Conservation (phyloP, 2,797 vertebrate species). For the Emydoidea blandingii region DNA sequence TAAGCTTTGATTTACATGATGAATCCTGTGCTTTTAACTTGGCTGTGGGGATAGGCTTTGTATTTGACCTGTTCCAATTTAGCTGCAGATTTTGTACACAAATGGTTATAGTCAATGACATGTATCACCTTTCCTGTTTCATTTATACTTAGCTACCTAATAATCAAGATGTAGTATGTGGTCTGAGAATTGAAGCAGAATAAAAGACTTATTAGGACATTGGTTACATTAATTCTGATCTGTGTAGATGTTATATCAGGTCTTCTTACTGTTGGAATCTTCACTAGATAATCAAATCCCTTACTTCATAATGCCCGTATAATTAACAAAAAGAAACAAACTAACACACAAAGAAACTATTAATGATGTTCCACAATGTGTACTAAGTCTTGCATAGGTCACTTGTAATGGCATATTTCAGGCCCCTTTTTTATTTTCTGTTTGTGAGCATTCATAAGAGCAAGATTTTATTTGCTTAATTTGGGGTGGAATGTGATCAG, state of each 20-base stretch:
- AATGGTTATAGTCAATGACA: not conserved
- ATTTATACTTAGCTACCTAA: not conserved
- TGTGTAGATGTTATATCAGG: not conserved
- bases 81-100: not conserved
- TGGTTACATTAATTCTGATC: not conserved
- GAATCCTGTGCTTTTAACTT: not conserved
- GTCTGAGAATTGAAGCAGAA: not conserved
- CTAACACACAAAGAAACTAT: not conserved
- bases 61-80: not conserved
- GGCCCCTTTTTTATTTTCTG: not conserved
- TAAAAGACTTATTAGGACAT: not conserved
- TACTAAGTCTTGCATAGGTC: not conserved
- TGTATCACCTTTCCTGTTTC: not conserved
- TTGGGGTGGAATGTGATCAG: not conserved
- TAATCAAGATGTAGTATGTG: not conserved
- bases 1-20: not conserved
- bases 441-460: not conserved
- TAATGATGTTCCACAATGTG: not conserved
- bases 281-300: not conserved
- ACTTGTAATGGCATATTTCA: not conserved
- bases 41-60: not conserved
- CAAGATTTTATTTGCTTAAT: rapidly evolving
- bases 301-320: not conserved
- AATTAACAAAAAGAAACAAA: not conserved
- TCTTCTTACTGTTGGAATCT: not conserved